Evolutionary conservation across 1,140 invertebrate genomes (phyloP), one percentile per base, ranked within the genome.

Genomic region (Venturia canescens): DNA sequence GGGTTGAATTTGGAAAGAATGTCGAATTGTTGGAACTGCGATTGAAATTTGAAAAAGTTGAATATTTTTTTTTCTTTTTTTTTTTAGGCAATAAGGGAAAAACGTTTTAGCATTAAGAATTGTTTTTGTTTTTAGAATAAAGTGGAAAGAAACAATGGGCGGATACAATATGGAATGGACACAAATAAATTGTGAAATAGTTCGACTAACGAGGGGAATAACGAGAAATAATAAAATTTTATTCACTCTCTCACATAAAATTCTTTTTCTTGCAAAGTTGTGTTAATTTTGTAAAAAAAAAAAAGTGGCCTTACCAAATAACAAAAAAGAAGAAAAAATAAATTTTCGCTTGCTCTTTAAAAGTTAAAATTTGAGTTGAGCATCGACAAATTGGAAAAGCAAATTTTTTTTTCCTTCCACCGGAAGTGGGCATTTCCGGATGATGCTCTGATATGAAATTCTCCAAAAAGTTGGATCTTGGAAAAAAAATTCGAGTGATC

Each of bases 291-390:
- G 6, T 66, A 18, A 23, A 66, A 66, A 66, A 66, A 18, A 23
- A 66, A 66, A 66, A 66, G 60, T 66, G 60, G 60, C 60, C 60
- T 66, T 66, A 66, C 60, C 60, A 66, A 66, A 23, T 5, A 13
- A 66, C 13, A 66, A 66, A 66, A 66, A 66, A 27, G 27, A 18
- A 66, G 23, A 13, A 5, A 27, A 66, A 66, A 11, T 44, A 11
- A 44, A 44, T 44, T 44, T 44, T 44, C 13, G 38, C 38, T 44
- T 6, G 13, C 7, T 44, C 13, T 9, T 9, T 9, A 4, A 44
- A 44, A 44, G 38, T 44, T 44, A 1, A 11, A 4, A 44, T 44
- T 44, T 44, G 38, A 13, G 38, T 44, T 44, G 38, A 44, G 38
- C 38, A 34, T 13, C 5, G 38, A 44, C 7, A 44, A 44, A 44